phyloP scores from a whole-genome alignment of 2,113 vertebrate genomes.

The Ailuropoda melanoleuca region DNA sequence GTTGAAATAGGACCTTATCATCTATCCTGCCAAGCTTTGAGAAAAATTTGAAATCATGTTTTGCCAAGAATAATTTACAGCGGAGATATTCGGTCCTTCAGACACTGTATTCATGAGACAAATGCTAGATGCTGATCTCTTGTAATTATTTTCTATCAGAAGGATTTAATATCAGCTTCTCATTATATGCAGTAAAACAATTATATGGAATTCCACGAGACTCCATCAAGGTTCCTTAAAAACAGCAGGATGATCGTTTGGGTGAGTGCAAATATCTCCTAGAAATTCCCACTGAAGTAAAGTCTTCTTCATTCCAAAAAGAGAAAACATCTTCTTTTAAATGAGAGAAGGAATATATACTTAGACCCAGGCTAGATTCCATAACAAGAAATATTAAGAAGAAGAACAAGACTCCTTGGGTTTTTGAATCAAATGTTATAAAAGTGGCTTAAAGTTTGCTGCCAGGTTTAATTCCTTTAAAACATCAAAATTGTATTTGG shows the following conservation, averaged over 20 bases:
- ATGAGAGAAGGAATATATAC: neutral
- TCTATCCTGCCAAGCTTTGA: conserved; percentile 37
- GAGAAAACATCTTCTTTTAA: neutral
- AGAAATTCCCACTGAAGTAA: neutral
- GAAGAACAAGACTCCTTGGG: neutral
- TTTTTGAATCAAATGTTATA: conserved; percentile 4
- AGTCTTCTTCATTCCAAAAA: neutral
- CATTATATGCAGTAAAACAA: neutral
- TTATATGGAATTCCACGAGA: neutral
- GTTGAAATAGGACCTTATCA: conserved; percentile 36
- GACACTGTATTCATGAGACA: conserved; percentile 19
- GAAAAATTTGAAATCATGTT: conserved; percentile 51
- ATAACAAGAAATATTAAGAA: neutral
- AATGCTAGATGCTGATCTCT: conserved; percentile 4
- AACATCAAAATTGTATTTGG: neutral
- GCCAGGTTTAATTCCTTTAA: conserved; percentile 20
- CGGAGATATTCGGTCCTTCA: neutral
- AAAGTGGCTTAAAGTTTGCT: neutral
- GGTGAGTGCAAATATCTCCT: neutral
- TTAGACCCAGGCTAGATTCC: neutral
- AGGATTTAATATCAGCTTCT: conserved; percentile 10
- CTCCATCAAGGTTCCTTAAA: neutral
- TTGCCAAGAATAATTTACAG: conserved; percentile 47
- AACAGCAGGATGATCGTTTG: neutral
- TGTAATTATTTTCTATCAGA: conserved; percentile 33